Percentiles rank a stretch among this genome's conserved stretches.
Conservation (phyloP, 2,888 invertebrate genomes). For the Ectemnius lituratus region DNA sequence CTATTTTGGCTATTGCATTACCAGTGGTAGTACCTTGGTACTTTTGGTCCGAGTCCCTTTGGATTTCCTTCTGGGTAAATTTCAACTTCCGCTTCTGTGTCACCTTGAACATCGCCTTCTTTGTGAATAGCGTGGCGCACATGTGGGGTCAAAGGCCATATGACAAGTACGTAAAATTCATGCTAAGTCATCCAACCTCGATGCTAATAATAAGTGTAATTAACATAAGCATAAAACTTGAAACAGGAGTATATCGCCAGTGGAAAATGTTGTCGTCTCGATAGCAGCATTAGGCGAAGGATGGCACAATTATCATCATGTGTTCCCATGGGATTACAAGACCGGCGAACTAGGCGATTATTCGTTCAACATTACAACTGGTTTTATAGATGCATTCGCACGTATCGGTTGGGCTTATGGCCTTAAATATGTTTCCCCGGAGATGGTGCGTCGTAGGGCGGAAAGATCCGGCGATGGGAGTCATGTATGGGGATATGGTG, state of each 20-base stretch:
- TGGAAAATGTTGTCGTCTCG: slow-evolving; percentile 86
- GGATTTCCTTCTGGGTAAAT: slow-evolving; percentile 90
- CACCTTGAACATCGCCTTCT: slow-evolving; percentile 94
- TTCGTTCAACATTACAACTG: slow-evolving; percentile 86
- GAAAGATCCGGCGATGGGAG: slow-evolving; percentile 81
- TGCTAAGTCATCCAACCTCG: not conserved
- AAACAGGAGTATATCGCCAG: slow-evolving; percentile 84
- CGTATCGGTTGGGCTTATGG: slow-evolving; percentile 91
- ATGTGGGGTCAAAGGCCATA: slow-evolving; percentile 96
- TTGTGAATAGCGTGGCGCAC: slow-evolving; percentile 97
- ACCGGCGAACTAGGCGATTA: slow-evolving; percentile 83
- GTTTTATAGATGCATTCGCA: slow-evolving; percentile 89
- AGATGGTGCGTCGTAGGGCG: slow-evolving; percentile 81
- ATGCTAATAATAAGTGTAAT: not conserved
- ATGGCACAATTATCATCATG: slow-evolving; percentile 92
- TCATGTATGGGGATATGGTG: slow-evolving; percentile 83
- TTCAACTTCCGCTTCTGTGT: slow-evolving; percentile 90
- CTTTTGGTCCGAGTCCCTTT: slow-evolving; percentile 89
- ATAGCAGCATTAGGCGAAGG: slow-evolving; percentile 88
- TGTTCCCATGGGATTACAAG: slow-evolving; percentile 82
- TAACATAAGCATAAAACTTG: no score
- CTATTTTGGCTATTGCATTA: slow-evolving; percentile 82
- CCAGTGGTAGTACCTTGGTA: slow-evolving; percentile 90
- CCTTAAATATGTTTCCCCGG: slow-evolving; percentile 82
- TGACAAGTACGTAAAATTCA: slow-evolving; percentile 82